These are phyloP conservation scores for Xanthia togata DNA, from an alignment of 2,888 invertebrate genomes.

Conservation along the genomic window DNA sequence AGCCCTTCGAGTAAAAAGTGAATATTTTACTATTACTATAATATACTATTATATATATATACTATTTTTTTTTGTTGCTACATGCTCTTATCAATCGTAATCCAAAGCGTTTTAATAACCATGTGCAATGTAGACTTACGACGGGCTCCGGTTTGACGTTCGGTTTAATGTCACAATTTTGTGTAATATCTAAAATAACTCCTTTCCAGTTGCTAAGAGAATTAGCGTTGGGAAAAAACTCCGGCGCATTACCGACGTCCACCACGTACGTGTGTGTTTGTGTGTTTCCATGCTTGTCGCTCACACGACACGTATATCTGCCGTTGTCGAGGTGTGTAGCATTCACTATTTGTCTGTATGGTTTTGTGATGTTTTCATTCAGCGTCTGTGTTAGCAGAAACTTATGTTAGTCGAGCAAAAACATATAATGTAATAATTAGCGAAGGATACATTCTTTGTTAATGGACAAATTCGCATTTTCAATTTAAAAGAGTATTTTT, in stretches of 20 bases:
- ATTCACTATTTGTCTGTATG: constrained; percentile 25
- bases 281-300: constrained; percentile 47
- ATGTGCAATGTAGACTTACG: constrained; percentile 42
- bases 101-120: not conserved
- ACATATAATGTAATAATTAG: too few species aligned
- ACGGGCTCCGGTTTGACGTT: constrained; percentile 38
- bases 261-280: constrained; percentile 60
- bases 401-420: too few species aligned
- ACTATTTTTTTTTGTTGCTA: too few species aligned
- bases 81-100: not conserved
- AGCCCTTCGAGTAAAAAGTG: too few species aligned
- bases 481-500: too few species aligned
- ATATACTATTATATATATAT: too few species aligned
- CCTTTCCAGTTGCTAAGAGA: constrained; percentile 51
- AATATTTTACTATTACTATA: too few species aligned
- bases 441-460: too few species aligned
- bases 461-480: too few species aligned
- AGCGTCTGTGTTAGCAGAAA: too few species aligned
- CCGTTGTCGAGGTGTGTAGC: constrained; percentile 49
- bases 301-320: constrained; percentile 66
- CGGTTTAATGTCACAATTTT: constrained; percentile 29
- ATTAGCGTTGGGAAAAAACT: not conserved
- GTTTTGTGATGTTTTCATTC: constrained; percentile 11
- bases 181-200: constrained; percentile 14
- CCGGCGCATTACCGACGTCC: constrained; percentile 57